Conservation (phyloP, 2,797 vertebrate genomes). For the Helarctos malayanus region DNA sequence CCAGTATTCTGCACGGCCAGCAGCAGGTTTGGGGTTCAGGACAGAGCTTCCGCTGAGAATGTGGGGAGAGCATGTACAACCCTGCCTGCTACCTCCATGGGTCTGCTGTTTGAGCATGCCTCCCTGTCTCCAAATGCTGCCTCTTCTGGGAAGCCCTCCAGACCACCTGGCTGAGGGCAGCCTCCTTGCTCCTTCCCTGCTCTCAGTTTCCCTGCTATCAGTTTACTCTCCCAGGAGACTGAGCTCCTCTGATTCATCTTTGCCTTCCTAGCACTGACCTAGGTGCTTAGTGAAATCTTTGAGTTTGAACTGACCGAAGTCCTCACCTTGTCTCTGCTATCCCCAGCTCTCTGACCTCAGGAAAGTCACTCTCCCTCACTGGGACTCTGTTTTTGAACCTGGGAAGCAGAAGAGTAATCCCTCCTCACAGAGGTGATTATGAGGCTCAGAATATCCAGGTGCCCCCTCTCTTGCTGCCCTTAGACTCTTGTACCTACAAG, state of each 20-base stretch:
- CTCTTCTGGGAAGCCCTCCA: neutral
- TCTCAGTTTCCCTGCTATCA: neutral
- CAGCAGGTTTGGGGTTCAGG: neutral
- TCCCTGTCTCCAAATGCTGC: neutral
- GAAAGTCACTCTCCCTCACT: neutral
- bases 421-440: neutral
- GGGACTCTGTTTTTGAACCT: neutral
- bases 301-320: neutral
- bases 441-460: neutral
- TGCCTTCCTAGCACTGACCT: neutral
- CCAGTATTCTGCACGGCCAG: accelerated
- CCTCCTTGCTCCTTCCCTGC: neutral
- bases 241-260: neutral
- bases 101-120: accelerated
- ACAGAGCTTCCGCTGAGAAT: accelerated
- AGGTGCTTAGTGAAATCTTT: neutral
- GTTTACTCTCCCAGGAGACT: neutral
- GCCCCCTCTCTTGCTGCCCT: no score
- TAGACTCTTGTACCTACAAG: accelerated
- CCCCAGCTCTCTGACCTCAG: neutral
- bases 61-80: accelerated
- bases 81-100: accelerated
- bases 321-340: neutral
- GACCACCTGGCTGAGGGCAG: accelerated
- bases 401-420: neutral